Percentiles rank a stretch among this genome's conserved stretches.
These are phyloP conservation scores for Lagorchestes hirsutus DNA, from an alignment of 2,797 vertebrate genomes.

Conservation along the genomic window DNA sequence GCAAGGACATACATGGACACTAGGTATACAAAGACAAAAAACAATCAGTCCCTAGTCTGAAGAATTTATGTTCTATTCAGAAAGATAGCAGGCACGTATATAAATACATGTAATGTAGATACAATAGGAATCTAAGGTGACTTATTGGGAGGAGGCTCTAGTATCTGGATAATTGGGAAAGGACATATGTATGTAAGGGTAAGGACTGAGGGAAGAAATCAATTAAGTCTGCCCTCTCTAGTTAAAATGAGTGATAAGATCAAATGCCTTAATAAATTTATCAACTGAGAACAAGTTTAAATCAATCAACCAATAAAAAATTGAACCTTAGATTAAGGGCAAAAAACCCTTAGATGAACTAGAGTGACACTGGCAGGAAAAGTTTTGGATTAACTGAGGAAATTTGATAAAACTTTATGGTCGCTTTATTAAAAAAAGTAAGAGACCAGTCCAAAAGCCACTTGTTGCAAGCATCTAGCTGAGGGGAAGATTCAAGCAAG, in stretches of 20 bases:
- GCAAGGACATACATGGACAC: no score
- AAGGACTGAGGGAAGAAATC: neutral
- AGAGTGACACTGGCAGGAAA: neutral
- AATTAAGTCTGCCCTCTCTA: neutral
- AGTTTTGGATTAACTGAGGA: neutral
- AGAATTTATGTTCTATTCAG: neutral
- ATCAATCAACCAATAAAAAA: neutral
- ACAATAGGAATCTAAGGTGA: neutral
- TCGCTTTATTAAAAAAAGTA: neutral
- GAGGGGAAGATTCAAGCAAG: neutral
- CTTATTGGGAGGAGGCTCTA: neutral
- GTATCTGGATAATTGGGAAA: neutral
- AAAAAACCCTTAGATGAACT: neutral
- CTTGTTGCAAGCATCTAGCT: neutral
- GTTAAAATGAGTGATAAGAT: neutral
- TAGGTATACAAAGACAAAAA: neutral
- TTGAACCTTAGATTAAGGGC: neutral
- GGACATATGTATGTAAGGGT: neutral
- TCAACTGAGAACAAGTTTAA: neutral
- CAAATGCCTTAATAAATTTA: neutral
- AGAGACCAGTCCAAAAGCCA: neutral
- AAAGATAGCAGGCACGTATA: neutral
- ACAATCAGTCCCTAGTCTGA: neutral
- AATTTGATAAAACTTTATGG: neutral
- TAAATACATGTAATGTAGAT: neutral